A percentile compares a stretch with the other conserved stretches of the same genome.
Conservation (phyloP, 2,888 invertebrate genomes). For the Tubiluchus corallicola region DNA sequence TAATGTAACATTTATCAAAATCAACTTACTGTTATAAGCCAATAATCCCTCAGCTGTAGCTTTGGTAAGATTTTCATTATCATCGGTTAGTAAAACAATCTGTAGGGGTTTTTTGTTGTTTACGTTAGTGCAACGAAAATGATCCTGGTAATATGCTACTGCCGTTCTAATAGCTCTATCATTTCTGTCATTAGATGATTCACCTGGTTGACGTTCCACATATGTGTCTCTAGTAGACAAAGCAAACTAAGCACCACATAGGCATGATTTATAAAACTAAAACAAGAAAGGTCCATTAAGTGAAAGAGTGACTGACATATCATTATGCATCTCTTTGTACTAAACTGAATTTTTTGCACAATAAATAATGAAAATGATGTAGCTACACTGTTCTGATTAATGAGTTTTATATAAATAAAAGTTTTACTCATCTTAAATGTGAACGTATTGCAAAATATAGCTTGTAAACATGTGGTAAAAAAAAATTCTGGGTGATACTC, state of each 20-base stretch:
- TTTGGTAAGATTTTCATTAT: constrained; percentile 50
- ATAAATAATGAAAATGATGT: constrained; percentile 4
- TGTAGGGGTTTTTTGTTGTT: constrained; percentile 15
- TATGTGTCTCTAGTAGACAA: constrained; percentile 55
- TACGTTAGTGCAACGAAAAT: constrained; percentile 35
- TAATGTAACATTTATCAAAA: constrained; percentile 10
- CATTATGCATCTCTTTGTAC: neutral
- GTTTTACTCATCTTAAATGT: constrained; percentile 2
- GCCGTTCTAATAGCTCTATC: constrained; percentile 70
- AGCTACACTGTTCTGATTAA: neutral
- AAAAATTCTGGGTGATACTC: neutral
- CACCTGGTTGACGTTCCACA: constrained; percentile 55
- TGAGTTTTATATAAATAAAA: neutral
- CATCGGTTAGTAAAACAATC: constrained; percentile 61
- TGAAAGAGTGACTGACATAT: neutral
- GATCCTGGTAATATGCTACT: constrained; percentile 59
- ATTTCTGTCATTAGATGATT: constrained; percentile 72
- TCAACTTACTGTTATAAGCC: constrained; percentile 45
- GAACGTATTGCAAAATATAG: constrained; percentile 6
- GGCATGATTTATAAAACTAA: neutral
- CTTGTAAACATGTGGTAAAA: constrained; percentile 17
- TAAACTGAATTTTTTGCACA: constrained; percentile 9
- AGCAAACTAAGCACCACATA: constrained; percentile 1
- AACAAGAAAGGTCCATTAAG: neutral
- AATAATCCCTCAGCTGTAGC: constrained; percentile 49